These are phyloP conservation scores for Andrena hattorfiana DNA, from an alignment of 2,888 invertebrate species.

Conservation along the genomic window DNA sequence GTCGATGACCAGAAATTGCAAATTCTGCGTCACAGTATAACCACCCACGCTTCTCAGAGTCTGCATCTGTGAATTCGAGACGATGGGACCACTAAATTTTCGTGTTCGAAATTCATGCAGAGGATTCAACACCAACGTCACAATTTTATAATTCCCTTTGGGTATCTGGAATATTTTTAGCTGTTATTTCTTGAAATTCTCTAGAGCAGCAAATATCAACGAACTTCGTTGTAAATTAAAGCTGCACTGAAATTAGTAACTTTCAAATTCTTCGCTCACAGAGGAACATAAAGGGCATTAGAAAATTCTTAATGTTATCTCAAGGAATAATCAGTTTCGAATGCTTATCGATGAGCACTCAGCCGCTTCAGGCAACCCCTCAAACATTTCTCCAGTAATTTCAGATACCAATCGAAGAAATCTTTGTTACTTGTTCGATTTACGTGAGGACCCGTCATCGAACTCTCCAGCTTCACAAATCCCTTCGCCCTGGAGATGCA, in stretches of 20 bases:
- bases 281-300: neutral
- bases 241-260: constrained; percentile 14
- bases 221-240: neutral
- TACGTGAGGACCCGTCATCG: neutral
- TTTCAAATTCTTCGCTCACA: neutral
- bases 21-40: too few relatives aligned
- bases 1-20: neutral
- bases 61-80: neutral
- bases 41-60: neutral
- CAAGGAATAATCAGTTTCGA: too few relatives aligned
- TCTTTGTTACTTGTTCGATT: neutral
- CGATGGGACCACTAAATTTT: constrained; percentile 1
- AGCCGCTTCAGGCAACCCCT: too few relatives aligned
- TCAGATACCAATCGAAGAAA: neutral
- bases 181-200: neutral
- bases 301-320: too few relatives aligned
- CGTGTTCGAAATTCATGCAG: neutral
- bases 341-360: too few relatives aligned
- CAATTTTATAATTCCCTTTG: neutral
- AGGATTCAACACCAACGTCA: neutral
- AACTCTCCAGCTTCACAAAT: constrained; percentile 13
- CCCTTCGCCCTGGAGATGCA: neutral
- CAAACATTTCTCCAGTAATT: neutral
- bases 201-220: neutral
- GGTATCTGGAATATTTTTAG: neutral